phyloP scores from a whole-genome alignment of 23 tunicate genomes.

The Halocynthia aurantium region DNA sequence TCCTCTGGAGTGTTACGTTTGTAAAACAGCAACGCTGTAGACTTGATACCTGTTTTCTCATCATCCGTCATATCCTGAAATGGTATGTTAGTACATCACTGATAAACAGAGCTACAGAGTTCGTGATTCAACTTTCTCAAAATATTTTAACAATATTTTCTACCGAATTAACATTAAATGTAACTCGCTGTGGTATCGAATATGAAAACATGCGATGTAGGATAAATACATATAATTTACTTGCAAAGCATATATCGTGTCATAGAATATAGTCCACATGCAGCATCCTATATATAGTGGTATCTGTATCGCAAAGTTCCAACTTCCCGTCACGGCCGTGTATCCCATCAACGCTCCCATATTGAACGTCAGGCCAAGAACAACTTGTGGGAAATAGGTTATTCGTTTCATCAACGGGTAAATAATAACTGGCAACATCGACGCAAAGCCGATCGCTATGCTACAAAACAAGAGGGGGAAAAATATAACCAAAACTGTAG shows the following conservation, averaged over 20 bases:
- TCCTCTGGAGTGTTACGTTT: conserved; percentile 12
- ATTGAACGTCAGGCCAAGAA: conserved; percentile 83
- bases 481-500: too few relatives aligned
- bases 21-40: conserved; percentile 39
- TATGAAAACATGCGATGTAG: too few relatives aligned
- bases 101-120: too few relatives aligned
- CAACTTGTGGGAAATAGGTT: conserved; percentile 73
- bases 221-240: conserved; percentile 5
- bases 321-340: conserved; percentile 51
- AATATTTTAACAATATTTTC: too few relatives aligned
- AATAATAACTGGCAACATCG: conserved; percentile 77
- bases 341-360: conserved; percentile 95
- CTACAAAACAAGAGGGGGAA: conserved; percentile 14
- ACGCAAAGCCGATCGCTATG: conserved; percentile 66
- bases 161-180: too few relatives aligned
- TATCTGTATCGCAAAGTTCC: conserved; percentile 29
- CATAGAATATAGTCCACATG: conserved; percentile 89
- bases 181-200: too few relatives aligned
- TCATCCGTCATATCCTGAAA: conserved; percentile 78
- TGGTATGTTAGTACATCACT: neutral
- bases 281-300: conserved; percentile 75
- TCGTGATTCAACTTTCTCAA: too few relatives aligned
- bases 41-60: conserved; percentile 53
- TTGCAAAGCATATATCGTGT: conserved; percentile 92
- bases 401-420: conserved; percentile 88